Conservation (phyloP, 2,888 invertebrate genomes). For the Macropis europaea region DNA sequence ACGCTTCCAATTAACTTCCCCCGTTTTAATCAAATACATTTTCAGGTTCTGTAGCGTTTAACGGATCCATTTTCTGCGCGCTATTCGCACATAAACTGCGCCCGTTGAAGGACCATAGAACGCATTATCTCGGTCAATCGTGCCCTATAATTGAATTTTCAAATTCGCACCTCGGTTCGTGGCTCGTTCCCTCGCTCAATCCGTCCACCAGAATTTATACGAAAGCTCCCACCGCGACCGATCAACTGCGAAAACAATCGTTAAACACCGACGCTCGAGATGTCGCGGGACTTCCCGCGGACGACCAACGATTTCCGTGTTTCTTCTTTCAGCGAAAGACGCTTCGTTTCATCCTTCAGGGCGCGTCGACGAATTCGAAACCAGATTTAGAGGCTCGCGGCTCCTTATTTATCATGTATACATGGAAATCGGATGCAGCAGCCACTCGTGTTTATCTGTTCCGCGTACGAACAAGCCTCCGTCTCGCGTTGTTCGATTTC, state of each 20-base stretch:
- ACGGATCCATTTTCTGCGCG: not conserved
- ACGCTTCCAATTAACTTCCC: not conserved
- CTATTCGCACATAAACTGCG: not conserved
- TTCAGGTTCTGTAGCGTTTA: not conserved
- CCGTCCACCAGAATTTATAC: constrained; percentile 2
- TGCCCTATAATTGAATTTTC: constrained; percentile 31
- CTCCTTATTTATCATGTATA: not conserved
- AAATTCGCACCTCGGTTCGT: not conserved
- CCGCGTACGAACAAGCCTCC: too few species aligned
- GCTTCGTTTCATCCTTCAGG: not conserved
- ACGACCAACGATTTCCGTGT: too few species aligned
- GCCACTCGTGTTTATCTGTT: too few species aligned
- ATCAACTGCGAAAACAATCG: too few species aligned
- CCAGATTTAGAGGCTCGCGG: not conserved
- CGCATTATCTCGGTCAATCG: constrained; percentile 26
- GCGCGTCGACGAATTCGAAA: not conserved
- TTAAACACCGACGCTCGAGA: too few species aligned
- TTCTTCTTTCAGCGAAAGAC: too few species aligned
- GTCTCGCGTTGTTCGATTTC: too few species aligned
- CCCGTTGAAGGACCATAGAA: not conserved
- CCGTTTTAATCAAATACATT: not conserved
- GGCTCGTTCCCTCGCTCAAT: not conserved
- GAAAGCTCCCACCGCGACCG: not conserved
- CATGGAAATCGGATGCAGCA: not conserved
- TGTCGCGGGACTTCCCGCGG: too few species aligned